Conservation (phyloP, 2,797 vertebrate species). For the Iguana delicatissima region DNA sequence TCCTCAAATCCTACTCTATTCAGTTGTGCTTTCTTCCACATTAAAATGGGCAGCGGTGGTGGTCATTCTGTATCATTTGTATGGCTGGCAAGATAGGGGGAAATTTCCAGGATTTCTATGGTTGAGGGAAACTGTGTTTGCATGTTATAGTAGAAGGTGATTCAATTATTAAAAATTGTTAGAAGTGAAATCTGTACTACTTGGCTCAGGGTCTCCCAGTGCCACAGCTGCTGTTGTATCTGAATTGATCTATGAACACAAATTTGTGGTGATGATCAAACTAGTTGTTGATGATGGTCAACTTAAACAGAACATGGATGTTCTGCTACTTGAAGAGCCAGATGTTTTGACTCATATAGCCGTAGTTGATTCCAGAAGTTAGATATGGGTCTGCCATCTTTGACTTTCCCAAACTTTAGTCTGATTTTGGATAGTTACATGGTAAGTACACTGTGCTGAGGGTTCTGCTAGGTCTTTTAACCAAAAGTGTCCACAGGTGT, state of each 20-base stretch:
- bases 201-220: too few species aligned
- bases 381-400: not conserved
- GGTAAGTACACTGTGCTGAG: constrained; percentile 67
- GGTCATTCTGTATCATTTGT: too few species aligned
- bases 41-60: too few species aligned
- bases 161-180: too few species aligned
- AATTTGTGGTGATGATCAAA: not conserved
- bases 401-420: not conserved
- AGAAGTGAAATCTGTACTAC: too few species aligned
- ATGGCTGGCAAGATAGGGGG: too few species aligned
- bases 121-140: too few species aligned
- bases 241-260: not conserved
- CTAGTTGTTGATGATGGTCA: not conserved
- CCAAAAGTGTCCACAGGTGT: constrained; percentile 55
- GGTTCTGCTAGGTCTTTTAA: constrained; percentile 21
- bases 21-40: too few species aligned
- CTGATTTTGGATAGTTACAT: not conserved
- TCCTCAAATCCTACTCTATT: too few species aligned
- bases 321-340: not conserved
- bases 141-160: too few species aligned
- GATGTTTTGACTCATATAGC: not conserved
- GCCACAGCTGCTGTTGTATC: too few species aligned
- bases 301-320: not conserved
- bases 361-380: not conserved
- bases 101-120: too few species aligned